These are phyloP conservation scores for Saguinus midas DNA, from an alignment of 2,113 vertebrate genomes.

Conservation along the genomic window DNA sequence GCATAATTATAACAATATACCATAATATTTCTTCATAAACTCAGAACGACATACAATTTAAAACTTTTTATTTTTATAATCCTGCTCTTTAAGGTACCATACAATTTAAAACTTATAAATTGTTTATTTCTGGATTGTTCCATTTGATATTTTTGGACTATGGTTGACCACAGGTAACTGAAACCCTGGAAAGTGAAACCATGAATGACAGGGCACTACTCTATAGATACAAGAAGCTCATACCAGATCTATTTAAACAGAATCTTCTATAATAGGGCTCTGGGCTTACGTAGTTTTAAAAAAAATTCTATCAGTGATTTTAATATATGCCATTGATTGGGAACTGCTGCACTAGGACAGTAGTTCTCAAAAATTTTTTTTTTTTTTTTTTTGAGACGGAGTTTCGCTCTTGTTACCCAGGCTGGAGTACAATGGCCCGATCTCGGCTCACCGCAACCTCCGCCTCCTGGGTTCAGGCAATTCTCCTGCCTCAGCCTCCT, in stretches of 20 bases:
- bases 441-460: too few species aligned
- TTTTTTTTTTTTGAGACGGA: too few species aligned
- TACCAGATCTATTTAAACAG: background rate
- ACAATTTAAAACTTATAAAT: background rate
- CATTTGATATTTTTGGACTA: background rate
- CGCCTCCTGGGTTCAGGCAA: too few species aligned
- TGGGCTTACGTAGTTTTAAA: background rate
- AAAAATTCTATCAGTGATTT: background rate
- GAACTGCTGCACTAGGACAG: background rate
- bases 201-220: background rate
- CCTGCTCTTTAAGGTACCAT: background rate
- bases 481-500: too few species aligned
- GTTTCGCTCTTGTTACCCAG: too few species aligned
- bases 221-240: background rate
- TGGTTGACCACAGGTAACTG: background rate
- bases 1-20: background rate
- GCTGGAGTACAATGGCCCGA: too few species aligned
- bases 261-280: background rate
- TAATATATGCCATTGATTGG: background rate
- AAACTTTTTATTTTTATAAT: background rate
- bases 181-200: background rate
- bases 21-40: background rate
- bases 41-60: background rate
- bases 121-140: background rate
- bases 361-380: background rate